Evolutionary conservation across 2,113 vertebrate genomes (phyloP), one percentile per base, ranked within the genome.

Genomic region (Steatornis caripensis): DNA sequence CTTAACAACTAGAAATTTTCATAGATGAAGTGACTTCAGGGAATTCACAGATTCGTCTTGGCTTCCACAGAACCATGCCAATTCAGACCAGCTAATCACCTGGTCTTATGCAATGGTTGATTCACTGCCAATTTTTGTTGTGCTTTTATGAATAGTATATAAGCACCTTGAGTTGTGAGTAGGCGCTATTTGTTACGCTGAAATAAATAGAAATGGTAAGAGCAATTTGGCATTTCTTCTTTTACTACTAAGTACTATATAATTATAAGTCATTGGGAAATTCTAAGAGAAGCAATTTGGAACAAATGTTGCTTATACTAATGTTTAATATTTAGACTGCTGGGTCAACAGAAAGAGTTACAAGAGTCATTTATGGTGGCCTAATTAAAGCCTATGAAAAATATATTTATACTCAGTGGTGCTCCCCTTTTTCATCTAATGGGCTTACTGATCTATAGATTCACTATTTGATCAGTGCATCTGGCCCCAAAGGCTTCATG

Each of bases 401-500:
- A 97, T 93, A 49, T 74, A 88, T 97, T 96, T 91, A 92, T 97
- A 95, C 89, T 96, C 77, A 84, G 94, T 84, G 83, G 58, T 77
- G 72, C 39, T 96, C 95, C 87, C 68, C 82, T 97, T 97, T 97
- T 95, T 92, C 76, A 96, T 96, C 95, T 98, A 97, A 96, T 96
- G 77, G 94, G 78, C 83, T 97, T 37, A 36, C 95, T 90, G 66
- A 97, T 97, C 80, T 95, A 96, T 79, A 95, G 97, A 97, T 96
- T 93, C 94, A 94, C 95, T 98, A 98, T 97, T 97, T 98, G 98
- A 98, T 98, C 98, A 97, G 96, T 51, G 89, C 92, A 96, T 98
- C 97, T 98, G 96, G 96, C 97, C 97, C 91, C 95, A 96, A 88
- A 97, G 97, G 92, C 96, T 98, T 97, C 98, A 98, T 68, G 95